Percentiles rank a stretch among this genome's conserved stretches.
phyloP scores from a whole-genome alignment of 2,797 vertebrate species.

The Poeciliopsis paucimaculata region DNA sequence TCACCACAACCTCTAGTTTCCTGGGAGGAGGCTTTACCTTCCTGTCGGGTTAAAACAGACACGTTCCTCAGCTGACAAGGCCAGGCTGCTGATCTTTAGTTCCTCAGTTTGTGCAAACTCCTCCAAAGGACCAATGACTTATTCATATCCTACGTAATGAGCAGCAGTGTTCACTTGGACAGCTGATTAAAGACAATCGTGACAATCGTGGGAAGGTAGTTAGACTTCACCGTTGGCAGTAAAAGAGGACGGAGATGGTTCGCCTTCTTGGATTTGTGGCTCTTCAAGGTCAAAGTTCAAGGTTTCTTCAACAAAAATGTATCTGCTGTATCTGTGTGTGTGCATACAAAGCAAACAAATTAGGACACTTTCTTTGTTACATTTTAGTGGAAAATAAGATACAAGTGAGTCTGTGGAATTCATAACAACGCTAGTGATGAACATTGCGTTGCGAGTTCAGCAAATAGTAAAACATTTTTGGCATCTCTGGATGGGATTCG shows the following conservation, averaged over 20 bases:
- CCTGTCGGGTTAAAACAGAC: constrained; percentile 5
- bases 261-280: neutral
- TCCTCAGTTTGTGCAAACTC: neutral
- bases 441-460: neutral
- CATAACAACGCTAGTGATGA: neutral
- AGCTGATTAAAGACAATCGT: neutral
- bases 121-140: constrained; percentile 3
- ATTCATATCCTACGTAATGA: neutral
- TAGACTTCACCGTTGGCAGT: neutral
- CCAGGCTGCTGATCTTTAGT: constrained; percentile 6
- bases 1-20: constrained; percentile 12
- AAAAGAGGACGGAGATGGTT: neutral
- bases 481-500: neutral
- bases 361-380: neutral
- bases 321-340: neutral
- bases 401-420: neutral
- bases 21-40: neutral
- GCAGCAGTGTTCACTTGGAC: neutral
- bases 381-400: neutral
- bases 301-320: neutral
- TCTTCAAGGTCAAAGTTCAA: neutral
- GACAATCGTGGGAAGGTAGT: neutral
- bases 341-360: neutral
- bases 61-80: neutral
- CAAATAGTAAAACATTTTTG: neutral